These are phyloP conservation scores for Nymphalis c-album DNA, from an alignment of 2,888 invertebrate species.

Conservation along the genomic window DNA sequence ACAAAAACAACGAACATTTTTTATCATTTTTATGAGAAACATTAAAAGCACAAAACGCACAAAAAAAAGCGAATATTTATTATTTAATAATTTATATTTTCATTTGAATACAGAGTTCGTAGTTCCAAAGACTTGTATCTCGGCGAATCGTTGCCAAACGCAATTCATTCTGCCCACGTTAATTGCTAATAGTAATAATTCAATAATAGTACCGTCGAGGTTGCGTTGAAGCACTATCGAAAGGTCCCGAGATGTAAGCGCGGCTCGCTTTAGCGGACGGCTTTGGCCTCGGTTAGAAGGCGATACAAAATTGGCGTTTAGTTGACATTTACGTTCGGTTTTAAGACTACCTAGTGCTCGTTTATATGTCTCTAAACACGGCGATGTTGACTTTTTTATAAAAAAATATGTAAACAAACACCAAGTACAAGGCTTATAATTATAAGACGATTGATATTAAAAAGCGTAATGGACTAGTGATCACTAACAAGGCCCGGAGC, in stretches of 20 bases:
- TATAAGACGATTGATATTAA: too few relatives aligned
- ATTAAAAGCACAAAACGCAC: too few relatives aligned
- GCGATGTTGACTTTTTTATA: too few relatives aligned
- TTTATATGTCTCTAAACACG: neutral
- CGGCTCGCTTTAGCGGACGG: neutral
- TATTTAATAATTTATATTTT: too few relatives aligned
- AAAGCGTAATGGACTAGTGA: neutral
- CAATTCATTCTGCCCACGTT: slow-evolving; percentile 5
- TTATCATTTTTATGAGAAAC: too few relatives aligned
- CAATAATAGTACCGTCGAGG: slow-evolving; percentile 18
- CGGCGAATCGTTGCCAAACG: slow-evolving; percentile 15
- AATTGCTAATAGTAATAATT: slow-evolving; percentile 20
- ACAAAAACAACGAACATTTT: too few relatives aligned
- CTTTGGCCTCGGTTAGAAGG: slow-evolving; percentile 10
- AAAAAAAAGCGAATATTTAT: too few relatives aligned
- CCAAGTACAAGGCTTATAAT: too few relatives aligned
- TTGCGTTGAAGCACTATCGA: neutral
- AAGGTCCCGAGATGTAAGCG: neutral
- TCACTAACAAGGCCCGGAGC: slow-evolving; percentile 92
- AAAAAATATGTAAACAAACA: too few relatives aligned
- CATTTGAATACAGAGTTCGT: too few relatives aligned
- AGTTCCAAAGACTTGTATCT: too few relatives aligned
- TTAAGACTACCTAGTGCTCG: neutral
- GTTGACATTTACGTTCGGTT: slow-evolving; percentile 1
- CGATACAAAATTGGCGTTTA: slow-evolving; percentile 8